Percentiles rank a stretch among this genome's conserved stretches.
phyloP scores from a whole-genome alignment of 2,113 vertebrate species.

The Pseudorectes ferrugineus region DNA sequence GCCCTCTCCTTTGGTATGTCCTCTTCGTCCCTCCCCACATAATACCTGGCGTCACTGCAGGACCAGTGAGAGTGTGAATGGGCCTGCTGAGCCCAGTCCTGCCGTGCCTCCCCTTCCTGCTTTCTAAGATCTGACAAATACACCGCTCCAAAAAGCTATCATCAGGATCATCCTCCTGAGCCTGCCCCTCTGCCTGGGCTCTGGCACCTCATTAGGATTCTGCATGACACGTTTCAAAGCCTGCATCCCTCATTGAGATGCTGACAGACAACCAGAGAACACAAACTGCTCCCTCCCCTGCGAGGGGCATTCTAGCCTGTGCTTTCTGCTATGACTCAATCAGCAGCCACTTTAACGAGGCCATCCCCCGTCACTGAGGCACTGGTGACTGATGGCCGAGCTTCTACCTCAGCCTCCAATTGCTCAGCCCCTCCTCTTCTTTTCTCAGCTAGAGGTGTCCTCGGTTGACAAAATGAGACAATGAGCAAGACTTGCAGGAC shows the following conservation, averaged over 20 bases:
- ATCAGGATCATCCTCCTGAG: neutral
- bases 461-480: neutral
- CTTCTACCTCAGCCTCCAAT: neutral
- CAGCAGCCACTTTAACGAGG: constrained; percentile 13
- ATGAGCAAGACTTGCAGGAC: neutral
- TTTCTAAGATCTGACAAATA: neutral
- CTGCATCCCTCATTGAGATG: constrained; percentile 31
- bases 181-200: neutral
- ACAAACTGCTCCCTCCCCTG: neutral
- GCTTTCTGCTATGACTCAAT: neutral
- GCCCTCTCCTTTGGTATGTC: neutral
- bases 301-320: neutral
- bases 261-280: neutral
- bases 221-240: neutral
- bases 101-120: neutral
- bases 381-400: neutral
- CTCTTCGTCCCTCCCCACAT: neutral
- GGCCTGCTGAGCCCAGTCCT: neutral
- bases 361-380: neutral
- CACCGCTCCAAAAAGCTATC: neutral
- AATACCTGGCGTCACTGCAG: neutral
- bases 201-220: constrained; percentile 34
- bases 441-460: neutral
- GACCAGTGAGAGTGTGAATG: neutral
- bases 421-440: neutral